A percentile compares a stretch with the other conserved stretches of the same genome.
These are phyloP conservation scores for Aleiodes alternator DNA, from an alignment of 2,888 invertebrate genomes.

Conservation along the genomic window DNA sequence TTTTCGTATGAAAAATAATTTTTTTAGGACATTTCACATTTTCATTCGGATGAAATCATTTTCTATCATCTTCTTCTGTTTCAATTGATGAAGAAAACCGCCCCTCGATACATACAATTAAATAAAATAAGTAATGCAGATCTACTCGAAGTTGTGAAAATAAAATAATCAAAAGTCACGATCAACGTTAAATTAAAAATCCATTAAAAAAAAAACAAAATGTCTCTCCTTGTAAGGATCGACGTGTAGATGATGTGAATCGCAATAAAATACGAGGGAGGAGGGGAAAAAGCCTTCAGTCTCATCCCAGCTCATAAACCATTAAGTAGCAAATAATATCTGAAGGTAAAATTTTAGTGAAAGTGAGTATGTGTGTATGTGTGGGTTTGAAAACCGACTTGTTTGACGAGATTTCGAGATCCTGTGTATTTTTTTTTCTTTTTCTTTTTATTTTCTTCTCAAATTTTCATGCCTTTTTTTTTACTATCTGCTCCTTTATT, in stretches of 20 bases:
- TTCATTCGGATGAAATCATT: no score
- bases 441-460: background rate
- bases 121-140: no score
- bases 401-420: slow-evolving; percentile 20
- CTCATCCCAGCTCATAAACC: slow-evolving; percentile 28
- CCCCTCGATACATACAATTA: no score
- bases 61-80: no score
- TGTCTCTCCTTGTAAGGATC: slow-evolving; percentile 25
- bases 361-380: slow-evolving; percentile 2
- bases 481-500: background rate
- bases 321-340: slow-evolving; percentile 24
- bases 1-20: no score
- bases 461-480: background rate
- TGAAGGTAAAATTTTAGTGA: slow-evolving; percentile 27
- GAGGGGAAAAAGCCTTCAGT: slow-evolving; percentile 18
- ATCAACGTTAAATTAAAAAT: background rate
- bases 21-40: no score
- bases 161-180: background rate
- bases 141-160: background rate
- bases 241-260: slow-evolving; percentile 15
- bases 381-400: slow-evolving; percentile 7
- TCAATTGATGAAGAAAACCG: no score
- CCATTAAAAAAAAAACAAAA: background rate
- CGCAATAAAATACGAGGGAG: slow-evolving; percentile 12
- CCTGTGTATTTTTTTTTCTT: background rate